Evolutionary conservation across 2,888 invertebrate species (phyloP), one percentile per base, ranked within the genome.

Genomic region (Pristionchus japonicus): DNA sequence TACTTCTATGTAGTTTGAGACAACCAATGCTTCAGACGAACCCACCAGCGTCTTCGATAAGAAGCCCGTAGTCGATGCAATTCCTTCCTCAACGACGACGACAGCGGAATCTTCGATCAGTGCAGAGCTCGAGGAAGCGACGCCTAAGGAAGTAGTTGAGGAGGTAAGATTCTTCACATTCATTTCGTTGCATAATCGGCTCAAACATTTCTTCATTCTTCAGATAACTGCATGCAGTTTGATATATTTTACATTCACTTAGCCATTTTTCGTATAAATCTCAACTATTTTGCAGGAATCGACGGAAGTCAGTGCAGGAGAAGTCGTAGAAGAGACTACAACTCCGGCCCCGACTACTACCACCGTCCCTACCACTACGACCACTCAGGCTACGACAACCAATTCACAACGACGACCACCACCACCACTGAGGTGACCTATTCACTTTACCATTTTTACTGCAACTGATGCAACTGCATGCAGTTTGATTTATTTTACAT

Each of bases 91-190:
- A n/a, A 43, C 77, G 47, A 52, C 82, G 17, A 49, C 82, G 7
- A 47, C 77, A 47, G 27, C 40, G 1, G 77, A 77, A 77, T 1
- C 43, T 1, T 27, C 77, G 47, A 83, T 83, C 34, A 52, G 52
- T 52, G 82, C 27, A 13, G 82, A 83, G 52, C 34, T 83, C 11
- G 52, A 43, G 9, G 52, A 83, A 13, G 90, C 89, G 37, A 85
- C 61, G 23, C 88, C 90, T n/a, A 37, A 89, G 43, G 74, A 89
- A 17, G 90, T 89, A 67, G 89, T 88, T 27, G 89, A 90, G 80
- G 57, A n/a, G n/a, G n/a, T n/a, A n/a, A n/a, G n/a, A n/a, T n/a
- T n/a, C n/a, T n/a, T n/a, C n/a, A n/a, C n/a, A n/a, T n/a, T n/a
- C n/a, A n/a, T n/a, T n/a, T n/a, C n/a, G n/a, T n/a, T n/a, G n/a